Percentiles rank a stretch among this genome's conserved stretches.
These are phyloP conservation scores for Plectropomus leopardus DNA, from an alignment of 2,113 vertebrate genomes.

Conservation along the genomic window DNA sequence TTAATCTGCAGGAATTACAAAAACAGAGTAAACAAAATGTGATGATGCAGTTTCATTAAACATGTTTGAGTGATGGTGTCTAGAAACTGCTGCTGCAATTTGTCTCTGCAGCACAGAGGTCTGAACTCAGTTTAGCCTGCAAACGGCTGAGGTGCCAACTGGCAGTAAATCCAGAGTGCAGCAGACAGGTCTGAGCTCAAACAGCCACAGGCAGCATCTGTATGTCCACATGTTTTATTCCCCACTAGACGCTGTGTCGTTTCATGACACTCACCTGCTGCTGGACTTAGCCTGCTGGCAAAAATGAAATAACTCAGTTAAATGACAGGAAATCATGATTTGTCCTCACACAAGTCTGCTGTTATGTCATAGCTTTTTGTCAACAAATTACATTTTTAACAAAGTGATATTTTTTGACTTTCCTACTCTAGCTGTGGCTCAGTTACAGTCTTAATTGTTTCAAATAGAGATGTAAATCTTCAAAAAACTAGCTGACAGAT, in stretches of 20 bases:
- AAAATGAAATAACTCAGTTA: too few species aligned
- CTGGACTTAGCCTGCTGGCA: constrained; percentile 4
- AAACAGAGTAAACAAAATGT: neutral
- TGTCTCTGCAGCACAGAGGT: constrained; percentile 25
- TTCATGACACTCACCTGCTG: constrained; percentile 20
- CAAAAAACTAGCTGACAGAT: too few species aligned
- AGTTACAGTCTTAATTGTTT: too few species aligned
- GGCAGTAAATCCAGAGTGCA: constrained; percentile 19
- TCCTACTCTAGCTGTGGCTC: too few species aligned
- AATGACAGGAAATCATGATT: neutral
- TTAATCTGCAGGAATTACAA: neutral
- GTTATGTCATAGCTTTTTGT: too few species aligned
- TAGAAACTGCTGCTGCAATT: neutral
- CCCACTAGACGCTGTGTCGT: neutral
- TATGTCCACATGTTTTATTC: neutral
- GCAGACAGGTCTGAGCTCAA: constrained; percentile 20
- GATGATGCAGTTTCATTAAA: neutral
- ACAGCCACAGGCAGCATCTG: constrained; percentile 30
- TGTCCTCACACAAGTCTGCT: neutral
- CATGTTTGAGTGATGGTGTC: neutral
- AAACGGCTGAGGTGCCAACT: constrained; percentile 38
- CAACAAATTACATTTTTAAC: too few species aligned
- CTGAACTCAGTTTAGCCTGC: constrained; percentile 27
- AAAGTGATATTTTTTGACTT: too few species aligned
- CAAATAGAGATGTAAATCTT: too few species aligned